Percentiles rank a stretch among this genome's conserved stretches.
Conservation (phyloP, 2,888 invertebrate genomes). For the Bunonema sp. region DNA sequence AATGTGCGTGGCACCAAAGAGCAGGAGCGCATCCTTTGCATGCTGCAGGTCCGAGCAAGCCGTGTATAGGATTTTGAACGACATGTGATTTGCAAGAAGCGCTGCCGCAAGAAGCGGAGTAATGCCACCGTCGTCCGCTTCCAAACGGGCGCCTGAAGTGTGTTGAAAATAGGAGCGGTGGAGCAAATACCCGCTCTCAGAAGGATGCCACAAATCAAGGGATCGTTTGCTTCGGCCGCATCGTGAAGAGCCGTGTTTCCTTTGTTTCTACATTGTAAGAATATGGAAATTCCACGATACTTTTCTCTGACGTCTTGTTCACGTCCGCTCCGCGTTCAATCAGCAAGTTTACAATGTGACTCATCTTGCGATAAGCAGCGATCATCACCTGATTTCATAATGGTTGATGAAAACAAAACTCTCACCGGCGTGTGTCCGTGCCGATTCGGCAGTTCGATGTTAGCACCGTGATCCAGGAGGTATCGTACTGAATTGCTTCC, state of each 20-base stretch:
- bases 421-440: conserved; percentile 70
- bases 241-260: conserved; percentile 89
- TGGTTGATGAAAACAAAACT: too few species aligned
- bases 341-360: conserved; percentile 73
- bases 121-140: too few species aligned
- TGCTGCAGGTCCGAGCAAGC: too few species aligned
- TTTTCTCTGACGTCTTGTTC: conserved; percentile 61
- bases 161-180: too few species aligned
- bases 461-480: conserved; percentile 76
- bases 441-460: conserved; percentile 84
- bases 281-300: conserved; percentile 20
- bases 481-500: conserved; percentile 55
- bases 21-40: too few species aligned
- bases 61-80: too few species aligned
- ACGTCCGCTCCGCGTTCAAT: conserved; percentile 72
- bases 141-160: too few species aligned
- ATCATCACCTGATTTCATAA: too few species aligned
- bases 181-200: too few species aligned
- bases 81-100: too few species aligned
- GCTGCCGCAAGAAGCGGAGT: too few species aligned
- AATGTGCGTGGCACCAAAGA: too few species aligned
- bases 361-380: conserved; percentile 85
- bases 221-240: conserved; percentile 83
- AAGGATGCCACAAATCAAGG: conserved; percentile 76
- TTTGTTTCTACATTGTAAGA: neutral